phyloP scores from a whole-genome alignment of 2,888 invertebrate species.

The Melipona beecheii region DNA sequence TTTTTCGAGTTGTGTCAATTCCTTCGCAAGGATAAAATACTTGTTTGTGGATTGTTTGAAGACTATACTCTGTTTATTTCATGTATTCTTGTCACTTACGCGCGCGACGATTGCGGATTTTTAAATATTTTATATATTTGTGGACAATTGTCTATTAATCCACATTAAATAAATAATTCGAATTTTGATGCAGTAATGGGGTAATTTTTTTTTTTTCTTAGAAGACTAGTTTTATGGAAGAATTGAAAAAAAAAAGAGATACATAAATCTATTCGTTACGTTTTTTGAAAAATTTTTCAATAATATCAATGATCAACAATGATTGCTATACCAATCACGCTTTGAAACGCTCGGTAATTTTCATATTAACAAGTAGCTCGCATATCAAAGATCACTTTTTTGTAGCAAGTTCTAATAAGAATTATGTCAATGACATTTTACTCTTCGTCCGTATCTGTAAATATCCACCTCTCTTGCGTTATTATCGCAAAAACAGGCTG shows the following conservation, averaged over 20 bases:
- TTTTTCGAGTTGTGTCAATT: too few species aligned
- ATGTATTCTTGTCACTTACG: too few species aligned
- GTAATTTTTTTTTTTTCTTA: too few species aligned
- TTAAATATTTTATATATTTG: too few species aligned
- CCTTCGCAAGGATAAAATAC: too few species aligned
- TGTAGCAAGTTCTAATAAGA: neutral
- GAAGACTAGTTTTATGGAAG: neutral
- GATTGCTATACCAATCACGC: neutral
- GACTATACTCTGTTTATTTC: too few species aligned
- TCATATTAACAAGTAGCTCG: neutral
- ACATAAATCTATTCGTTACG: neutral
- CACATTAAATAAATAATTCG: too few species aligned
- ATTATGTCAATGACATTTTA: neutral
- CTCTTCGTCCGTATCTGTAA: neutral
- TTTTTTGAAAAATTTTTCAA: neutral
- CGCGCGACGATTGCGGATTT: too few species aligned
- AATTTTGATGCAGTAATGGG: neutral
- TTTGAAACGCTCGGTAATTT: neutral
- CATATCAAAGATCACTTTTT: neutral
- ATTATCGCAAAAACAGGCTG: neutral
- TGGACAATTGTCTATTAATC: too few species aligned
- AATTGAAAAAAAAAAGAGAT: neutral
- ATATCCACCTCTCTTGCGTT: neutral
- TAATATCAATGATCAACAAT: neutral
- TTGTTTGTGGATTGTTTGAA: too few species aligned